These are phyloP conservation scores for Hiodon alosoides DNA, from an alignment of 2,113 vertebrate species.

Conservation along the genomic window DNA sequence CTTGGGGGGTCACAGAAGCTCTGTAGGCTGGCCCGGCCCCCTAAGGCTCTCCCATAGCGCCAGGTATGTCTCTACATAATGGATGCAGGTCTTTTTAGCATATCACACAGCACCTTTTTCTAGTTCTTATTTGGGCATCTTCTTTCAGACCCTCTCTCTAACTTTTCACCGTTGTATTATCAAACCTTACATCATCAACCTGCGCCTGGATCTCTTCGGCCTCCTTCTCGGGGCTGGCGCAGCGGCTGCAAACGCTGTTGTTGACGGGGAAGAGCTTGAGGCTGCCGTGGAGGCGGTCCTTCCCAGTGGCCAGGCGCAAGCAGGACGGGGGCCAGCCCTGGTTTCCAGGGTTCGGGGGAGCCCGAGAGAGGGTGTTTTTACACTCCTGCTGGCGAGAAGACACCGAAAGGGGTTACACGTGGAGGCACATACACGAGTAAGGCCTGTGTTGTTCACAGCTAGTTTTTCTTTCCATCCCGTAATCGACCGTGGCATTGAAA, in stretches of 20 bases:
- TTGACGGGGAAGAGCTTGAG: constrained; percentile 51
- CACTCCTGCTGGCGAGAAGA: constrained; percentile 45
- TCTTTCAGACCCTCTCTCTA: neutral
- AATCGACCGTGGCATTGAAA: too few relatives aligned
- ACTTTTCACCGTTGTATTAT: too few relatives aligned
- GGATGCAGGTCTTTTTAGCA: too few relatives aligned
- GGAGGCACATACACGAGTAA: neutral
- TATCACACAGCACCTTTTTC: too few relatives aligned
- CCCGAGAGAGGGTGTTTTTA: constrained; percentile 55
- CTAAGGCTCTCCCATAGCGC: too few relatives aligned
- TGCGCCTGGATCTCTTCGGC: constrained; percentile 53
- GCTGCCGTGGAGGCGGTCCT: constrained; percentile 42
- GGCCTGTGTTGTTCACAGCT: too few relatives aligned
- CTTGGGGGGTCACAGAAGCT: too few relatives aligned
- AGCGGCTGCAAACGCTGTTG: constrained; percentile 46
- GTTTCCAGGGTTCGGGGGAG: constrained; percentile 48
- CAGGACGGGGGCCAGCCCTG: constrained; percentile 56
- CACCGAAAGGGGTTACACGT: constrained; percentile 16
- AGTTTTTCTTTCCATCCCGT: too few relatives aligned
- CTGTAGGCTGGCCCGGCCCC: too few relatives aligned
- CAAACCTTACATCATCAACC: constrained; percentile 52
- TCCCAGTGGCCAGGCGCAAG: constrained; percentile 56
- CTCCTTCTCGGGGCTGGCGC: constrained; percentile 55
- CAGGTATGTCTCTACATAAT: too few relatives aligned
- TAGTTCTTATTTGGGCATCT: too few relatives aligned